phyloP scores from a whole-genome alignment of 2,113 vertebrate species.

The Electrona antarctica region DNA sequence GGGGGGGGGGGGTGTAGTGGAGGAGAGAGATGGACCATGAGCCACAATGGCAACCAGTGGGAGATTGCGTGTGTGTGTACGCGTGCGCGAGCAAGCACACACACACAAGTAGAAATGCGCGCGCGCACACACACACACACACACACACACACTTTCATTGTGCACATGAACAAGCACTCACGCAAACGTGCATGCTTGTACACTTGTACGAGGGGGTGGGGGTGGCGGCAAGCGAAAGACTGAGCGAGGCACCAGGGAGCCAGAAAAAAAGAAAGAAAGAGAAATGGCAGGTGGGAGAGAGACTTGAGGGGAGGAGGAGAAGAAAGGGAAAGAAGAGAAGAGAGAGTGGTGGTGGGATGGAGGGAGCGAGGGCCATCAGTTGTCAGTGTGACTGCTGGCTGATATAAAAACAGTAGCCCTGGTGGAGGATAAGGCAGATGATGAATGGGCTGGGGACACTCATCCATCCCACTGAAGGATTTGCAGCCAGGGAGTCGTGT shows the following conservation, averaged over 20 bases:
- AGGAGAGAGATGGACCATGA: constrained; percentile 32
- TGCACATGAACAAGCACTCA: not conserved
- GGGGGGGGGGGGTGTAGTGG: constrained; percentile 17
- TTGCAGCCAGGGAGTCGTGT: constrained; percentile 77
- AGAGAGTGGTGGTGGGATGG: constrained; percentile 20
- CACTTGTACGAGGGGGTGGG: constrained; percentile 27
- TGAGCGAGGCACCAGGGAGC: constrained; percentile 58
- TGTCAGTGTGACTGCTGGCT: constrained; percentile 82
- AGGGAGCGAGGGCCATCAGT: constrained; percentile 74
- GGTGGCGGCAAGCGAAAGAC: constrained; percentile 3
- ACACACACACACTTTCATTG: no score
- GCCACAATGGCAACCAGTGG: constrained; percentile 18
- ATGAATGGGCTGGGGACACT: constrained; percentile 81
- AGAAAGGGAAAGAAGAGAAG: constrained; percentile 21
- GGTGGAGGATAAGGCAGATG: constrained; percentile 79
- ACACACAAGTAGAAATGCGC: no score
- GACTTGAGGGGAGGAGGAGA: constrained; percentile 14
- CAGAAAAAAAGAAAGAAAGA: constrained; percentile 50
- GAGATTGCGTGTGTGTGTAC: not conserved
- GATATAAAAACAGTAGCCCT: constrained; percentile 83
- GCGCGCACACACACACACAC: no score
- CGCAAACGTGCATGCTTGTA: constrained; percentile 54
- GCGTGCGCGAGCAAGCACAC: no score
- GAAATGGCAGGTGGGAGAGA: constrained; percentile 55
- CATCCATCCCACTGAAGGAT: constrained; percentile 83